A percentile compares a stretch with the other conserved stretches of the same genome.
These are phyloP conservation scores for Nycticebus coucang DNA, from an alignment of 2,113 vertebrate species.

Conservation along the genomic window DNA sequence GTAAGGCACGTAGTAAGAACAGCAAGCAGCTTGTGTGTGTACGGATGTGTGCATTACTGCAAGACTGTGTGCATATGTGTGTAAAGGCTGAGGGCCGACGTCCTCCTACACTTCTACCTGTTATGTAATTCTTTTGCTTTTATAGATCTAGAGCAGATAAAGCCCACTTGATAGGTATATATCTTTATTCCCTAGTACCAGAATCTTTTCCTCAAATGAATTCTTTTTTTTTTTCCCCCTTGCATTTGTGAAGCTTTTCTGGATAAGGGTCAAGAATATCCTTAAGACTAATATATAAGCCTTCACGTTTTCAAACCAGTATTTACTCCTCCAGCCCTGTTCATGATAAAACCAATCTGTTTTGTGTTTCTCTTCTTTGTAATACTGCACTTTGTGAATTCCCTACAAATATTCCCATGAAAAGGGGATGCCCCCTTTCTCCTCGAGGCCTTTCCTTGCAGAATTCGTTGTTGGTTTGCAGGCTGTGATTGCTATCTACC, in stretches of 20 bases:
- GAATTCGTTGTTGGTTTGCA: constrained; percentile 18
- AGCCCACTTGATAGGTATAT: neutral
- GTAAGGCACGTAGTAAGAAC: neutral
- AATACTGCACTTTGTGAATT: neutral
- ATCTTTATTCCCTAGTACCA: constrained; percentile 32
- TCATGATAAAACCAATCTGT: neutral
- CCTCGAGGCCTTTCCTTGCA: neutral
- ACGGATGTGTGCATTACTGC: neutral
- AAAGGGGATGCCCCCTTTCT: neutral
- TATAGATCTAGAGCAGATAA: neutral
- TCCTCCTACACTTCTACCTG: neutral
- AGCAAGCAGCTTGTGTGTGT: neutral
- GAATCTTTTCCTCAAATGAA: constrained; percentile 48
- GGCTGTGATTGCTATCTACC: constrained; percentile 6
- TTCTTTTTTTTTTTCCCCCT: constrained; percentile 19
- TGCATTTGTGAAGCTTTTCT: constrained; percentile 17
- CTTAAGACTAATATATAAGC: neutral
- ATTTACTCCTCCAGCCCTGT: neutral
- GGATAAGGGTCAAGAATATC: neutral
- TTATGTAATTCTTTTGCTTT: neutral
- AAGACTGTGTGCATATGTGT: neutral
- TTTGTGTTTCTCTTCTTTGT: constrained; percentile 11
- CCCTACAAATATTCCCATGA: neutral
- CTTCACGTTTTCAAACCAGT: constrained; percentile 31
- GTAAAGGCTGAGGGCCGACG: neutral